Conservation (phyloP, 2,113 vertebrate species). For the Paradisaea rubra region DNA sequence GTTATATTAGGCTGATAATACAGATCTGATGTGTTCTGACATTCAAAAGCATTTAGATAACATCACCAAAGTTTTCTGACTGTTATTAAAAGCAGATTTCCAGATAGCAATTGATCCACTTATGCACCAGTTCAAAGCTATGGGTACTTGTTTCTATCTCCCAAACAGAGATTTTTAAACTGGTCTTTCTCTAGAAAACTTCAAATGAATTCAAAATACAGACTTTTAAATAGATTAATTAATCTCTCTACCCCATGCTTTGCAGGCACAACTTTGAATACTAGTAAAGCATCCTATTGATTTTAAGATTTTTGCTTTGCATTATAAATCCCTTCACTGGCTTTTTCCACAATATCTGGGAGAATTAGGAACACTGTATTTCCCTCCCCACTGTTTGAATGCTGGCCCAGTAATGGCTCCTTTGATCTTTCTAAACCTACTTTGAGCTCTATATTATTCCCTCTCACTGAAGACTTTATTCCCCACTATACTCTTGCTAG, state of each 20-base stretch:
- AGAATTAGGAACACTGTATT: not conserved
- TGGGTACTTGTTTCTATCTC: not conserved
- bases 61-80: not conserved
- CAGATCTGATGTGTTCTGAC: not conserved
- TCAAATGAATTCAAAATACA: constrained; percentile 28
- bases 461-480: constrained; percentile 2
- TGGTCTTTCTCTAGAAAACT: not conserved
- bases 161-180: constrained; percentile 1
- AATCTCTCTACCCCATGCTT: not conserved
- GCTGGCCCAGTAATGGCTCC: not conserved
- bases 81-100: not conserved
- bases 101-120: not conserved
- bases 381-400: not conserved
- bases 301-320: constrained; percentile 38
- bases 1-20: not conserved
- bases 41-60: not conserved
- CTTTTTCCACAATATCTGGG: not conserved
- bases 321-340: not conserved
- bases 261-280: not conserved
- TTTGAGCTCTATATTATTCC: constrained; percentile 11
- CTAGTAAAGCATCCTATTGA: constrained; percentile 26
- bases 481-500: not conserved
- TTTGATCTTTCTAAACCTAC: constrained; percentile 40
- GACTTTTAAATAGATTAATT: constrained; percentile 27
- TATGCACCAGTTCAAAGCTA: not conserved